Percentiles rank a stretch among this genome's conserved stretches.
Evolutionary conservation across 2,113 vertebrate genomes (phyloP).

Genomic region (Sinocyclocheilus rhinocerous): DNA sequence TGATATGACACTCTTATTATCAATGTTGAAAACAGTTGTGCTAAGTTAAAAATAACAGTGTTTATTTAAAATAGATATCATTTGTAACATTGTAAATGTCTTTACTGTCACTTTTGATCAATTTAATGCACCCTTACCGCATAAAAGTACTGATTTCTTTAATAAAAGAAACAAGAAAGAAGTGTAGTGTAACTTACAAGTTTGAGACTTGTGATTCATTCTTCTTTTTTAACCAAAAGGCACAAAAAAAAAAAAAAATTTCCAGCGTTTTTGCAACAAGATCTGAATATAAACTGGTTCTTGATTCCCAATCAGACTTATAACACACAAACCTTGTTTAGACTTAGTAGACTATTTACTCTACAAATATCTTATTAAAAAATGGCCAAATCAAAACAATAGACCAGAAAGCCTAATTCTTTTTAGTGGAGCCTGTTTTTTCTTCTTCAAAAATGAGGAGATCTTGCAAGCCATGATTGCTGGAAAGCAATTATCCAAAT

Average conservation of each 20-base stretch:
- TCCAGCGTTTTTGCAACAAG: background rate
- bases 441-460: background rate
- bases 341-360: no score
- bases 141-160: background rate
- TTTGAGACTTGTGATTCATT: background rate
- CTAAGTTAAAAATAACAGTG: background rate
- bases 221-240: background rate
- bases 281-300: background rate
- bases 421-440: background rate
- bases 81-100: background rate
- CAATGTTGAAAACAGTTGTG: no score
- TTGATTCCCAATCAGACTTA: background rate
- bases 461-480: slow-evolving; percentile 24
- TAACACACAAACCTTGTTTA: no score
- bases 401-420: background rate
- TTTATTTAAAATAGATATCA: background rate
- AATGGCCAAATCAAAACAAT: background rate
- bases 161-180: background rate
- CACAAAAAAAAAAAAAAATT: background rate
- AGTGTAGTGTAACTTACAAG: background rate
- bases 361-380: no score
- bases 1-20: background rate
- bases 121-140: background rate
- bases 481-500: slow-evolving; percentile 40
- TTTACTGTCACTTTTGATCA: background rate